Evolutionary conservation across 2,888 invertebrate genomes (phyloP), one percentile per base, ranked within the genome.

Genomic region (Chromoteleia sp.): DNA sequence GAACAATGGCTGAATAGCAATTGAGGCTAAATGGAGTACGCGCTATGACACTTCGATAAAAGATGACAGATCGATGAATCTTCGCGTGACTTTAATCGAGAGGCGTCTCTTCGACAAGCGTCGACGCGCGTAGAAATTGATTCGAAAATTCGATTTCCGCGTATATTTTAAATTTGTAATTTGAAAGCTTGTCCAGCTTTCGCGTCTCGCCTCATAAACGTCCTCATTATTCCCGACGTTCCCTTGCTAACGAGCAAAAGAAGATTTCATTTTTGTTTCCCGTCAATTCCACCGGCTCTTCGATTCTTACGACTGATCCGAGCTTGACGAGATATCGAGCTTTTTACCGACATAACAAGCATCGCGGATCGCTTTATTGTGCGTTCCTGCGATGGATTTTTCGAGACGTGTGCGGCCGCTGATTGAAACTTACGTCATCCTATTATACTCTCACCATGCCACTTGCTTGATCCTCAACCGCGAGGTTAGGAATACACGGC

Each of bases 1-100:
- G 75, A 67, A 68, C 67, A 76, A 76, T 52, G 67, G 25, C 52
- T 39, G 59, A 76, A 68, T 76, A 67, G 67, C 75, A 59, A 76
- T 76, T 52, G 41, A 43, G 59, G 21, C 25, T 17, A 54, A 48
- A 56, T 50, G 12, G 30, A 29, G 50, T 59, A 41, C 19, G 52
- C 14, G 17, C 50, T 50, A 17, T 59, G 59, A 59, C 59, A 61
- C 48, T 19, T 52, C 29, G 71, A 61, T 71, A 71, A 59, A 58
- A 36, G 50, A 29, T 61, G 71, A 59, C 25, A 29, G 33, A 61
- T 71, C 59, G 41, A 71, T 59, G 52, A 61, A 61, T 50, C 29
- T 48, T 36, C 14, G 21, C 19, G 14, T 7, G 14, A 45, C 30
- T 56, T 48, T 70, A 30, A 56, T 58, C 33, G 8, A 30, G 19